phyloP scores from a whole-genome alignment of 1,140 invertebrate genomes.

The Cotesia glomerata region DNA sequence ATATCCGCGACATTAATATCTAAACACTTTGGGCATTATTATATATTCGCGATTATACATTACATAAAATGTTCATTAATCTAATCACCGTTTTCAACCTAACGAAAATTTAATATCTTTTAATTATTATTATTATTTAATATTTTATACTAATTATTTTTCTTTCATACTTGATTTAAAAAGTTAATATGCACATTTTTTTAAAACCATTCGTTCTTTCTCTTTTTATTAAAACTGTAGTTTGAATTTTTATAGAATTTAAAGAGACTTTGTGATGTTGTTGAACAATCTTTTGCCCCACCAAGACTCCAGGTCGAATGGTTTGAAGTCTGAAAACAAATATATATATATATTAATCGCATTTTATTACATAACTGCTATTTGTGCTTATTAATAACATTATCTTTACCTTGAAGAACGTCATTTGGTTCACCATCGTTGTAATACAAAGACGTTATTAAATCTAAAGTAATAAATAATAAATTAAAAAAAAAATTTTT shows the following conservation, averaged over 20 bases:
- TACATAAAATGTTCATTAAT: constrained; percentile 1
- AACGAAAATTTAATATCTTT: neutral
- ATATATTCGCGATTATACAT: neutral
- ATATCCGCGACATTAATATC: too few species aligned
- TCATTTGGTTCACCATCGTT: constrained; percentile 75
- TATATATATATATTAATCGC: neutral
- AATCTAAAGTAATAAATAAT: constrained; percentile 38
- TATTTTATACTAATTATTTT: neutral
- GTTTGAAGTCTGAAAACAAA: constrained; percentile 74
- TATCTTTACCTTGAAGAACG: constrained; percentile 64
- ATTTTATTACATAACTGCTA: neutral
- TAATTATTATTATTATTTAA: too few species aligned
- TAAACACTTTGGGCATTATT: constrained; percentile 7
- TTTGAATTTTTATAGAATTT: constrained; percentile 40
- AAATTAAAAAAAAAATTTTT: constrained; percentile 3
- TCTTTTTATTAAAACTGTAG: constrained; percentile 14
- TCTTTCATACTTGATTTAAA: neutral
- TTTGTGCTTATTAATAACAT: constrained; percentile 9
- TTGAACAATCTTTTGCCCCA: constrained; percentile 85
- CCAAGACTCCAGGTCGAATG: constrained; percentile 86
- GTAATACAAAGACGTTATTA: constrained; percentile 68
- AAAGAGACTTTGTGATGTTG: constrained; percentile 78
- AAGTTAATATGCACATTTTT: neutral
- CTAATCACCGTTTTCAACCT: neutral
- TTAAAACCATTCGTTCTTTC: neutral